Base-by-base conservation (phyloP, 2,797 vertebrate genomes). In the Phoxinus dragarum region DNA sequence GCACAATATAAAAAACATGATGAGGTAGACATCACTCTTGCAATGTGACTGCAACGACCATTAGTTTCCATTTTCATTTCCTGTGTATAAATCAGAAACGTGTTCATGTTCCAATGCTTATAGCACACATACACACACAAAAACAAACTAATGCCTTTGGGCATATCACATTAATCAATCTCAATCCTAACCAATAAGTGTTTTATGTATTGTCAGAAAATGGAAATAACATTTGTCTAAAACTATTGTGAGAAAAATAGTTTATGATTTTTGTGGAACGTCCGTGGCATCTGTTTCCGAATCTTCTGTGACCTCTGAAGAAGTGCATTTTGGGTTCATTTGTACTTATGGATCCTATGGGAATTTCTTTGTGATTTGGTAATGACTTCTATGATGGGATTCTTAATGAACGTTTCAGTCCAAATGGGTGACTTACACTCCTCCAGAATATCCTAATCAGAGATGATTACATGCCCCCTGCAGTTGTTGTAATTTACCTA, bases 371-470 rank as follows among this genome's bases (percentile, higher is more conserved):
- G 82, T 77, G 61, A 67, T 77, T 77, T 56, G 47, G 4, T 84
- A 84, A 84, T 69, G 73, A 77, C 44, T 84, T 77, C 61, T 76
- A 54, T 76, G 67, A 84, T 67, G 73, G 61, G 34, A 42, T 68
- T 68, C 71, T 84, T 84, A 77, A 84, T 67, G 73, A 84, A 67
- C 42, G 47, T 84, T 49, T 84, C n/a, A 66, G 47, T 84, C 73
- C 61, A 84, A 84, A 77, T 68, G 44, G 34, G 61, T 84, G 73
- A 77, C 73, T 84, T 64, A 77, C 82, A 68, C 82, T 84, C 42
- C 72, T 76, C 64, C 82, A 75, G 82, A 73, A 54, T 84, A 44
- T 52, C 61, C 82, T 84, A 84, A 84, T 84, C 82, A 84, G 82
- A 77, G 73, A 68, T 77, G 74, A 84, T 84, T 76, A 84, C 82